Evolutionary conservation across 2,888 invertebrate genomes (phyloP), one percentile per base, ranked within the genome.

Genomic region (Dascillus cervinus): DNA sequence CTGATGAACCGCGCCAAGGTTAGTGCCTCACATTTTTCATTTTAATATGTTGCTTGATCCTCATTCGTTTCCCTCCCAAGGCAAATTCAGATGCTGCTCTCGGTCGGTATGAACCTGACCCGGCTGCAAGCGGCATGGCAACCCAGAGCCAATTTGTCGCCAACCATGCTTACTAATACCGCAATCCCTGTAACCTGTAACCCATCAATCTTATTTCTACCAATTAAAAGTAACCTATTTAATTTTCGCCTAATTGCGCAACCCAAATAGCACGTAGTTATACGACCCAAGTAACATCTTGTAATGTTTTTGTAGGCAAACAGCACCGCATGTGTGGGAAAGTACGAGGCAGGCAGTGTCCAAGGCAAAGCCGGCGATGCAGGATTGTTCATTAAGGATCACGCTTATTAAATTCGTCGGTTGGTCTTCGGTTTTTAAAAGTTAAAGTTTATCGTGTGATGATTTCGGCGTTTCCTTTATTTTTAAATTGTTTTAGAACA

Each of bases 401-500:
- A 97, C 67, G 86, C 89, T 50, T 97, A 97, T 68, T 98, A 91
- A 76, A 53, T 11, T n/a, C n/a, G n/a, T n/a, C n/a, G n/a, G n/a
- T n/a, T n/a, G n/a, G n/a, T n/a, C n/a, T n/a, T n/a, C n/a, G n/a
- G n/a, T n/a, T n/a, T n/a, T n/a, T n/a, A n/a, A n/a, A n/a, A n/a
- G n/a, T n/a, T n/a, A n/a, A n/a, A n/a, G n/a, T n/a, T n/a, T n/a
- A n/a, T n/a, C n/a, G n/a, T n/a, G n/a, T n/a, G n/a, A n/a, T n/a
- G n/a, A n/a, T n/a, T n/a, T n/a, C n/a, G n/a, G n/a, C n/a, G n/a
- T n/a, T n/a, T n/a, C n/a, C n/a, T n/a, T n/a, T n/a, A n/a, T n/a
- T n/a, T n/a, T n/a, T n/a, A n/a, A n/a, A n/a, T n/a, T n/a, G n/a
- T n/a, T n/a, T n/a, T n/a, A n/a, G n/a, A n/a, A n/a, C n/a, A n/a